A percentile compares a stretch with the other conserved stretches of the same genome.
Evolutionary conservation across 2,113 vertebrate genomes (phyloP).

Genomic region (Dissostichus mawsoni): DNA sequence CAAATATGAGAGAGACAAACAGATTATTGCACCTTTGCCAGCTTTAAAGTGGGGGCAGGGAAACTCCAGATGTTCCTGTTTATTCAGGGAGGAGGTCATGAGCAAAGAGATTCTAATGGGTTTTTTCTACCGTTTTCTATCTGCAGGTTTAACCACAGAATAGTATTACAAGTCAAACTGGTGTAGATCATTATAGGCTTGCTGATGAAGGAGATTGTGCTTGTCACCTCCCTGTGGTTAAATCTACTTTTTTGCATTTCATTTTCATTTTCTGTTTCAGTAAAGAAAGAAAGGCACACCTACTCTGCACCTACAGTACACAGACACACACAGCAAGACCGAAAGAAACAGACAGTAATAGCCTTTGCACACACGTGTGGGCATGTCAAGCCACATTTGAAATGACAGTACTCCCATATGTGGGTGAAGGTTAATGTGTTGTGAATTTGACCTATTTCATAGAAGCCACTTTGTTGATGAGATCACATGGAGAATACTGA

Average conservation of each 20-base stretch:
- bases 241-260: background rate
- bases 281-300: background rate
- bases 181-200: background rate
- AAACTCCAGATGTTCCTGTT: slow-evolving; percentile 64
- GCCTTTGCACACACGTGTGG: slow-evolving; percentile 18
- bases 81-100: slow-evolving; percentile 21
- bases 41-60: slow-evolving; percentile 34
- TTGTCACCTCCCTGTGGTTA: background rate
- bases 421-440: slow-evolving; percentile 68
- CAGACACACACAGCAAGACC: background rate
- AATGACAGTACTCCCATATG: slow-evolving; percentile 54
- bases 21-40: slow-evolving; percentile 33
- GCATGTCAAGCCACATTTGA: slow-evolving; percentile 46
- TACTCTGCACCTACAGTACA: background rate
- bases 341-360: slow-evolving; percentile 18
- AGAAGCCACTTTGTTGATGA: slow-evolving; percentile 35
- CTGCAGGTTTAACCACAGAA: slow-evolving; percentile 31
- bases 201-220: background rate
- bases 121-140: slow-evolving; percentile 36
- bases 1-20: slow-evolving; percentile 9
- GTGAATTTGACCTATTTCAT: slow-evolving; percentile 71
- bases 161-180: background rate
- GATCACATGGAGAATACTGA: slow-evolving; percentile 9
- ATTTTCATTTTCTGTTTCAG: background rate
- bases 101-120: slow-evolving; percentile 36